Conservation (phyloP, 2,797 vertebrate species). For the Miichthys miiuy region DNA sequence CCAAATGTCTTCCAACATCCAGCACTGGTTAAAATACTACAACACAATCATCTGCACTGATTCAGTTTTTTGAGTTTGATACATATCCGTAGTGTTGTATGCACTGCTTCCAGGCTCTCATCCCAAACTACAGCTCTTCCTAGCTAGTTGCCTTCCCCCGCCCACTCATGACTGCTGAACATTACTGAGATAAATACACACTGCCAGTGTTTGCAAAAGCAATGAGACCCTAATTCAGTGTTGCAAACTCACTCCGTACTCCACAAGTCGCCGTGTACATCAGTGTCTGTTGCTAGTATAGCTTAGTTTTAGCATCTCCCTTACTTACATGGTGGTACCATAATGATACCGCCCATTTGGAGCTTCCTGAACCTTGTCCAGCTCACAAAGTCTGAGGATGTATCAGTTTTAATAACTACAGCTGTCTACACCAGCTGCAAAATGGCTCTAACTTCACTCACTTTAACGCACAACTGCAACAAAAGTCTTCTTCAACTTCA, state of each 20-base stretch:
- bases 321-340: neutral
- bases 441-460: neutral
- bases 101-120: neutral
- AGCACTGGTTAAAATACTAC: constrained; percentile 14
- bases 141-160: neutral
- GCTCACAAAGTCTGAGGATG: neutral
- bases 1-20: constrained; percentile 33
- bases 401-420: neutral
- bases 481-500: no score
- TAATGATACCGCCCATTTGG: neutral
- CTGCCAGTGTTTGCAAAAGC: constrained; percentile 22
- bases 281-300: neutral
- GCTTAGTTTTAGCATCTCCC: constrained; percentile 1
- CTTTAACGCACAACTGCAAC: neutral
- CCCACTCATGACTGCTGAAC: constrained; percentile 37
- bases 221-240: constrained; percentile 19
- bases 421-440: neutral
- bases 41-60: constrained; percentile 27
- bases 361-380: neutral
- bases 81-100: constrained; percentile 19
- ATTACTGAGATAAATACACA: constrained; percentile 28
- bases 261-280: neutral
- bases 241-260: constrained; percentile 7
- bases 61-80: constrained; percentile 24
- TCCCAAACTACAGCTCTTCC: constrained; percentile 27